Conservation (phyloP, 1,140 invertebrate genomes). For the Caerostris extrusa region DNA sequence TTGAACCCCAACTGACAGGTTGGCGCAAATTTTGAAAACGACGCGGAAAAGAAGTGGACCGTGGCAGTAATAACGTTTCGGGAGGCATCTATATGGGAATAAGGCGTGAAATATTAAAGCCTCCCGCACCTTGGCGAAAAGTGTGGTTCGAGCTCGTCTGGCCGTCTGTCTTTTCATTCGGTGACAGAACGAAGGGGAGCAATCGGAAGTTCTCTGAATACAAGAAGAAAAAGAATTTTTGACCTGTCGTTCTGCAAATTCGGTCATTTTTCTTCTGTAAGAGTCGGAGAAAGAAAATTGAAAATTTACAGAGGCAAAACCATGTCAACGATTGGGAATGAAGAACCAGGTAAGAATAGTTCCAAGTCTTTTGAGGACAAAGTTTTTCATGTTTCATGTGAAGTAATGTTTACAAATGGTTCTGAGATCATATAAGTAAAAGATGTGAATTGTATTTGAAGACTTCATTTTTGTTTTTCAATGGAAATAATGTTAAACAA, state of each 20-base stretch:
- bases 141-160: conserved; percentile 10
- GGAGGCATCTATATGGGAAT: neutral
- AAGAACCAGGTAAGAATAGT: neutral
- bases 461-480: too few species aligned
- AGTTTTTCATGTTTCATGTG: too few species aligned
- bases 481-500: too few species aligned
- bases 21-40: conserved; percentile 3
- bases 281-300: neutral
- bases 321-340: neutral
- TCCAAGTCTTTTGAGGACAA: neutral
- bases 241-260: neutral
- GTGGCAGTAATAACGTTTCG: neutral
- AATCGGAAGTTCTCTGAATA: neutral
- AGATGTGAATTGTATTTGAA: too few species aligned
- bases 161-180: conserved; percentile 15
- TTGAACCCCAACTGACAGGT: conserved; percentile 20
- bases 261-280: neutral
- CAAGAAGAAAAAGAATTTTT: neutral
- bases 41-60: conserved; percentile 13
- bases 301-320: neutral
- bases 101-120: conserved; percentile 8
- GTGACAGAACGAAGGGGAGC: neutral
- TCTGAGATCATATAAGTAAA: too few species aligned
- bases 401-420: too few species aligned
- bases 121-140: neutral